Evolutionary conservation across 2,113 vertebrate genomes (phyloP).

Genomic region (Chaetorhynchus papuensis): DNA sequence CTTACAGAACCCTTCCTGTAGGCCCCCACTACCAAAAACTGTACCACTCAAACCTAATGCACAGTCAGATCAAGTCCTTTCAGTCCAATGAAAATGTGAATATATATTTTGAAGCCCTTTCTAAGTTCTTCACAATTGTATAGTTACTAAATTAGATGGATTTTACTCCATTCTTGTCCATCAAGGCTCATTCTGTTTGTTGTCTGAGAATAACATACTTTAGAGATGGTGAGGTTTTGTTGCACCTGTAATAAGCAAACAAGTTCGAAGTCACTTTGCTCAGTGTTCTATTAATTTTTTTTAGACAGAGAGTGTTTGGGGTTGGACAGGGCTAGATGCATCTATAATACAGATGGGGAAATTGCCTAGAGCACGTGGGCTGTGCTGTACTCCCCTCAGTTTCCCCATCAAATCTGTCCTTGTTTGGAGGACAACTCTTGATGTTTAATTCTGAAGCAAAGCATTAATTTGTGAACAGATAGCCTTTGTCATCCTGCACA

Average conservation of each 20-base stretch:
- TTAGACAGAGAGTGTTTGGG: background rate
- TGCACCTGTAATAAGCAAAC: background rate
- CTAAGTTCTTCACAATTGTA: background rate
- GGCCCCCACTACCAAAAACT: background rate
- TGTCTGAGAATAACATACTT: background rate
- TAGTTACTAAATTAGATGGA: background rate
- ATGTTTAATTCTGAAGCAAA: conserved; percentile 13
- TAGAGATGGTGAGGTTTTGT: background rate
- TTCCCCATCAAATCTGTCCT: background rate
- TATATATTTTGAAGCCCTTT: background rate
- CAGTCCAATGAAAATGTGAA: background rate
- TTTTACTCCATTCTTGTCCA: background rate
- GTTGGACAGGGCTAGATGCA: background rate
- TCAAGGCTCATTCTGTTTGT: background rate
- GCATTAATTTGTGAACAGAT: conserved; percentile 20
- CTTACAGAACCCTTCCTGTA: background rate
- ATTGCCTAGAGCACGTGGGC: background rate
- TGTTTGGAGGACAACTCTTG: conserved; percentile 11
- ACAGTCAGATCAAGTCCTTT: background rate
- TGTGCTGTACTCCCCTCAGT: background rate
- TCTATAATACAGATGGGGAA: background rate
- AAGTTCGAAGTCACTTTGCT: background rate
- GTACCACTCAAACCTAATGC: background rate
- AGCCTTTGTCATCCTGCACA: background rate
- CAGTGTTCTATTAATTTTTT: background rate